Conservation (phyloP, 2,113 vertebrate genomes). For the Otolemur garnettii region DNA sequence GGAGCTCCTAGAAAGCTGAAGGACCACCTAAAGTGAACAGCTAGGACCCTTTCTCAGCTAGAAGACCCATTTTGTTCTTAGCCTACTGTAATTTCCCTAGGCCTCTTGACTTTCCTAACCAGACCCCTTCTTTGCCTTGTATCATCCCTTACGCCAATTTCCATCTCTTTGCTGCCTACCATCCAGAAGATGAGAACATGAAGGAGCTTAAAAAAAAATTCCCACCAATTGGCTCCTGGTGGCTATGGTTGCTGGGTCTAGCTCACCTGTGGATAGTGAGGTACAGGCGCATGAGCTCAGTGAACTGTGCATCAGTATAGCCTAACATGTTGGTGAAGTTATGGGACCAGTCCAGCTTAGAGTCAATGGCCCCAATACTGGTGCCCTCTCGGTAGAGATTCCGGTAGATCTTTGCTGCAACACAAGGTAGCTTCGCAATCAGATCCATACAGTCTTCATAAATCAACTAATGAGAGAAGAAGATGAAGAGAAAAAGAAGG, state of each 20-base stretch:
- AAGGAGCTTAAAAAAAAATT: neutral
- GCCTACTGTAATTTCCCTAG: neutral
- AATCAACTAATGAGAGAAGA: conserved; percentile 88
- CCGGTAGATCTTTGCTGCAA: conserved; percentile 98
- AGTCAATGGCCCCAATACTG: conserved; percentile 97
- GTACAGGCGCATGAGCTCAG: conserved; percentile 98
- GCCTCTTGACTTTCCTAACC: neutral
- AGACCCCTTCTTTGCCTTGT: neutral
- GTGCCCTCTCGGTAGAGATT: conserved; percentile 98
- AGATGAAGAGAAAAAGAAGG: conserved; percentile 28
- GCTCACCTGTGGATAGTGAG: conserved; percentile 98
- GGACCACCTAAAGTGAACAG: neutral
- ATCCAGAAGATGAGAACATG: conserved; percentile 30
- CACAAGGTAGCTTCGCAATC: conserved; percentile 97
- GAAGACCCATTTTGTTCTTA: neutral
- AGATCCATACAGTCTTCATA: conserved; percentile 99
- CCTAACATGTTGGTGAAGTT: conserved; percentile 99
- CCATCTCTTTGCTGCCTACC: neutral
- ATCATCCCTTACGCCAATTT: conserved; percentile 6
- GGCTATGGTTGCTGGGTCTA: neutral
- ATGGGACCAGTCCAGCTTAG: conserved; percentile 97
- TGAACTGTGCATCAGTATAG: conserved; percentile 94
- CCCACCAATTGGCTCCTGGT: neutral
- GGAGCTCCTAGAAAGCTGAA: conserved; percentile 61
- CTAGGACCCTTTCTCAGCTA: neutral